Evolutionary conservation across 2,888 invertebrate genomes (phyloP), one percentile per base, ranked within the genome.

Genomic region (Volucella inanis): DNA sequence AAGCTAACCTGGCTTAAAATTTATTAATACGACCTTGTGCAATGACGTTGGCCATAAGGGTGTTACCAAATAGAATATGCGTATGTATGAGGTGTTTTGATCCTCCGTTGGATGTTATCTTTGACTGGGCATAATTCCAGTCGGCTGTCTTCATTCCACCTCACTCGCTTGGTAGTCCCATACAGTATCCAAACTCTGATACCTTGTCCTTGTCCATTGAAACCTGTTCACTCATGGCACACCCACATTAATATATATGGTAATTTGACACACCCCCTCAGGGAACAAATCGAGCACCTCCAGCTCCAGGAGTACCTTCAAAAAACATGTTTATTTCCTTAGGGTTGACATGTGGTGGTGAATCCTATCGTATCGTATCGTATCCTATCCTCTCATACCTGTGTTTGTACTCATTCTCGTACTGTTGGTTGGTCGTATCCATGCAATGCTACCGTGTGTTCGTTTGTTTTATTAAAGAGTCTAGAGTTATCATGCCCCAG

Each of bases 161-260:
- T 72, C 74, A 12, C 45, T 61, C 45, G 45, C 64, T 64, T 31
- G 6, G 6, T 31, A 31, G 31, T 31, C 31, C 6, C 6, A 6
- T 6, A 31, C 6, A 31, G 31, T 6, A 31, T 31, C 31, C 31
- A 31, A 6, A 31, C 31, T 31, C 31, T 31, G 4, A 31, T 6
- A 31, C 31, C 6, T 31, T 31, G 31, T 31, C 31, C 6, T 31
- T 75, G 62, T 75, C 84, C 80, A 55, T 39, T 15, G 75, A 65
- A 61, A 71, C 61, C 38, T 57, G 14, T 31, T 43, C 62, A 41
- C 41, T 62, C 41, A 59, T 45, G 75, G 47, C 59, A 75, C 75
- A 67, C 54, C 55, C 65, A 79, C 65, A 76, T 84, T 80, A 84
- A 84, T 84, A 84, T 80, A 80, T 84, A 84, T 84, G 84, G 75